Evolutionary conservation across 2,113 vertebrate species (phyloP).

Genomic region (Hiodon alosoides): DNA sequence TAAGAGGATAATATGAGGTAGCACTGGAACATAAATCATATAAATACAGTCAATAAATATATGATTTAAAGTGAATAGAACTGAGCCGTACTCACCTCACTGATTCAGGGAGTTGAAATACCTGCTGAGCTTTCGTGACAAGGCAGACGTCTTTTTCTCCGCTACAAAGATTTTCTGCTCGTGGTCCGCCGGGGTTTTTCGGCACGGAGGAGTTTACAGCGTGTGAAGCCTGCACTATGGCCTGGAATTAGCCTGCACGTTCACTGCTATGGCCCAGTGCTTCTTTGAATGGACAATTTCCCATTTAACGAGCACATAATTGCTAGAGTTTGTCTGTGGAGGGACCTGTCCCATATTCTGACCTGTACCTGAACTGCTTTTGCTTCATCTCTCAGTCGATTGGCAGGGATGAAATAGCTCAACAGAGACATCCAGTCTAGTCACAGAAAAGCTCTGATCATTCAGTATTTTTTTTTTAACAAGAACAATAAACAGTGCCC

Average conservation of each 20-base stretch:
- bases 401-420: slow-evolving; percentile 13
- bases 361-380: slow-evolving; percentile 3
- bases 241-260: background rate
- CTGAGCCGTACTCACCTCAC: no score
- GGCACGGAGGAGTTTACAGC: background rate
- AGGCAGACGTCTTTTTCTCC: no score
- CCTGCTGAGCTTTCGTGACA: no score
- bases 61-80: no score
- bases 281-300: slow-evolving; percentile 20
- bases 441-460: background rate
- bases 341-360: background rate
- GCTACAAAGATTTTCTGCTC: no score
- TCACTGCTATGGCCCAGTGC: background rate
- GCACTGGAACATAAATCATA: no score
- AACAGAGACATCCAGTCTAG: background rate
- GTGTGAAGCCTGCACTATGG: background rate
- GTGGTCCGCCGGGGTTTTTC: no score
- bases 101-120: no score
- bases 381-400: slow-evolving; percentile 10
- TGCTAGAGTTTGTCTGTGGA: slow-evolving; percentile 19
- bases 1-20: no score
- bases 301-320: slow-evolving; percentile 30
- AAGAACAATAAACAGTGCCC: background rate
- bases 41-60: no score
- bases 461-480: background rate